Evolutionary conservation across 2,113 vertebrate species (phyloP).

Genomic region (Hystrix brachyura): DNA sequence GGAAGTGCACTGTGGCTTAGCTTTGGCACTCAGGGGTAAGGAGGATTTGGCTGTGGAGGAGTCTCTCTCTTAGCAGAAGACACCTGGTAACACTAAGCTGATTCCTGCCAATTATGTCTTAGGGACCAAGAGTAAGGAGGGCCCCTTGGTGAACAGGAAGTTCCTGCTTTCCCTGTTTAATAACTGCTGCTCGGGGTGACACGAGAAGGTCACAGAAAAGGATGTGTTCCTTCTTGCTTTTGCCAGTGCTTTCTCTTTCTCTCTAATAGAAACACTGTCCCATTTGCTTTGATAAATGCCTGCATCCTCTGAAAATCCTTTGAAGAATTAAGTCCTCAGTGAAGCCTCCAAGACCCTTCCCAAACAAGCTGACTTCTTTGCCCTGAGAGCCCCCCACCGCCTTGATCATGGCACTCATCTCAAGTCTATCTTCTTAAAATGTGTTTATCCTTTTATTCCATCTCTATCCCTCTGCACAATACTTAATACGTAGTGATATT

Average conservation of each 20-base stretch:
- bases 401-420: not conserved
- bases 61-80: not conserved
- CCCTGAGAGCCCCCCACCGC: not conserved
- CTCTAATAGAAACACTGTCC: not conserved
- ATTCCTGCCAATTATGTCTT: not conserved
- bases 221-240: not conserved
- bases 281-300: not conserved
- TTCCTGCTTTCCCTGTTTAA: not conserved
- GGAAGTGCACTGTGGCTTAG: no score
- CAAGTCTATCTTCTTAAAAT: constrained; percentile 2
- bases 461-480: not conserved
- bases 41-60: no score
- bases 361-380: not conserved
- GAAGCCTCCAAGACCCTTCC: not conserved
- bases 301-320: not conserved
- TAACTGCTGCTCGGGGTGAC: not conserved
- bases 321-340: not conserved
- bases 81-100: not conserved
- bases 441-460: not conserved
- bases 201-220: not conserved
- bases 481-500: not conserved
- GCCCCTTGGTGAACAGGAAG: not conserved
- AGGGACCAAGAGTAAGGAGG: not conserved
- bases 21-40: no score
- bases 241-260: not conserved